Percentiles rank a stretch among this genome's conserved stretches.
Evolutionary conservation across 2,888 invertebrate genomes (phyloP).

Genomic region (Coronaproctus castanopsis): DNA sequence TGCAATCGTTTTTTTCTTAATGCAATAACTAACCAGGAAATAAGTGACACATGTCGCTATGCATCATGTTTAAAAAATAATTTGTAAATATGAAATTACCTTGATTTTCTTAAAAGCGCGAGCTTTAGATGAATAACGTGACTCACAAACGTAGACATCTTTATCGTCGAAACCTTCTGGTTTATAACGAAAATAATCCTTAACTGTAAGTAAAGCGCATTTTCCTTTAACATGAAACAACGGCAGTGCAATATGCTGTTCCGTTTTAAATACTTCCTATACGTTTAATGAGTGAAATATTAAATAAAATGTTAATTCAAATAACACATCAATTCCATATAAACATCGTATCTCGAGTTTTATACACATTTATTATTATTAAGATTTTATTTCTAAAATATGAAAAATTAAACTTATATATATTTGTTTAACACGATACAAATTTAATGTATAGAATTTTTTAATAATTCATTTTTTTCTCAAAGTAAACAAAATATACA

Average conservation of each 20-base stretch:
- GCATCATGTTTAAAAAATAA: no score
- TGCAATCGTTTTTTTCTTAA: no score
- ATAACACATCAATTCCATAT: no score
- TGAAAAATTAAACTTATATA: not conserved
- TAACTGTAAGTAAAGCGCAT: conserved; percentile 83
- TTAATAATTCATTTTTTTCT: no score
- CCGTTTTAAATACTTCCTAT: conserved; percentile 84
- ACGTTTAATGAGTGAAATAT: no score
- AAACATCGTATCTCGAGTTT: no score
- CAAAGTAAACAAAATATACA: no score
- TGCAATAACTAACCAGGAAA: no score
- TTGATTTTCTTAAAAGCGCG: conserved; percentile 78
- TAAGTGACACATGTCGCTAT: no score
- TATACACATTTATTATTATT: not conserved
- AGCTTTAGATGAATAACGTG: conserved; percentile 66
- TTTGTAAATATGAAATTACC: conserved; percentile 1
- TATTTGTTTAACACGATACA: not conserved
- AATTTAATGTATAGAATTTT: not conserved
- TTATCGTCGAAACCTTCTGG: conserved; percentile 76
- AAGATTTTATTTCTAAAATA: not conserved
- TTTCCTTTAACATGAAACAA: conserved; percentile 67
- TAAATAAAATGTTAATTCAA: no score
- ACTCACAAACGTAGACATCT: conserved; percentile 93
- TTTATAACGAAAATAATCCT: conserved; percentile 75
- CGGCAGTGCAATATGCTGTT: conserved; percentile 62